Conservation (phyloP, 1,140 invertebrate genomes). For the Asobara japonica region DNA sequence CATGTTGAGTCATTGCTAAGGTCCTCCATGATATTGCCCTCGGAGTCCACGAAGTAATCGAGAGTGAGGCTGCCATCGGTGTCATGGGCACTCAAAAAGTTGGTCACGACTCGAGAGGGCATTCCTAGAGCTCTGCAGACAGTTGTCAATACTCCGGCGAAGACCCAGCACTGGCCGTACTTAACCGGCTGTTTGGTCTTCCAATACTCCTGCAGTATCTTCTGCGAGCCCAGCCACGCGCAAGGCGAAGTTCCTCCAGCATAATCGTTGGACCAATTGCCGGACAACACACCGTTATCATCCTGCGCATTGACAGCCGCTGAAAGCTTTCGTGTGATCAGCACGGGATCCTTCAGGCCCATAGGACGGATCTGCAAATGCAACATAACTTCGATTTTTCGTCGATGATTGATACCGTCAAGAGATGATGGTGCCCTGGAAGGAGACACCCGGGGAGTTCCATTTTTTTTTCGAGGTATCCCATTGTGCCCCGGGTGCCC, state of each 20-base stretch:
- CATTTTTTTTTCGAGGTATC: no score
- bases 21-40: slow-evolving; percentile 83
- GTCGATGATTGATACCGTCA: no score
- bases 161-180: slow-evolving; percentile 96
- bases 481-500: no score
- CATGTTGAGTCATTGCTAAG: slow-evolving; percentile 87
- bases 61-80: slow-evolving; percentile 91
- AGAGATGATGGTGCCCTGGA: no score
- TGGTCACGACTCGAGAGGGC: slow-evolving; percentile 85
- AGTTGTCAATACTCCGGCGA: slow-evolving; percentile 88
- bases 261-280: slow-evolving; percentile 90
- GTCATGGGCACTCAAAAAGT: slow-evolving; percentile 91
- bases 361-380: slow-evolving; percentile 65
- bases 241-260: slow-evolving; percentile 83
- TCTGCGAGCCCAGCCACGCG: slow-evolving; percentile 86
- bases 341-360: slow-evolving; percentile 79
- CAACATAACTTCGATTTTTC: no score
- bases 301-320: slow-evolving; percentile 88
- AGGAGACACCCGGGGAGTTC: no score
- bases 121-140: slow-evolving; percentile 89
- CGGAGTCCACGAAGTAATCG: slow-evolving; percentile 85
- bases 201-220: slow-evolving; percentile 87
- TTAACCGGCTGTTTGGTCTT: slow-evolving; percentile 88
- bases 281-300: slow-evolving; percentile 85
- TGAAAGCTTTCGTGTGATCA: slow-evolving; percentile 79